These are phyloP conservation scores for Jaculus jaculus DNA, from an alignment of 2,113 vertebrate species.

Conservation along the genomic window DNA sequence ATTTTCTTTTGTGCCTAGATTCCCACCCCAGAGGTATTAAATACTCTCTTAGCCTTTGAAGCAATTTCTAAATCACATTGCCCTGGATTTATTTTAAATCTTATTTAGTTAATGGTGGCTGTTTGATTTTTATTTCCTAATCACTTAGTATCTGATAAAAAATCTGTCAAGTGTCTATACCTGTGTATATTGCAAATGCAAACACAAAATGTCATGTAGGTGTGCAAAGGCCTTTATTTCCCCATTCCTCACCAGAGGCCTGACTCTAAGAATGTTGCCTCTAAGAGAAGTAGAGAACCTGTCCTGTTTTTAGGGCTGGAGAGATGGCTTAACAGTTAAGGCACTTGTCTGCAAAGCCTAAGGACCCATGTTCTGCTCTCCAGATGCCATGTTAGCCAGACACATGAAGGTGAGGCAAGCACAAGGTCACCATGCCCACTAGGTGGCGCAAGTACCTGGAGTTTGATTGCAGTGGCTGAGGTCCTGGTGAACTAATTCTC, in stretches of 20 bases:
- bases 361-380: no score
- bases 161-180: neutral
- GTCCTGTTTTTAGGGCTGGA: no score
- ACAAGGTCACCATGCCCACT: no score
- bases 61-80: neutral
- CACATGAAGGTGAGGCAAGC: no score
- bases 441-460: no score
- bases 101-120: neutral
- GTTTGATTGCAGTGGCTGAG: no score
- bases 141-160: neutral
- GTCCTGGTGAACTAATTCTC: no score
- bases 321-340: no score
- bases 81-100: neutral
- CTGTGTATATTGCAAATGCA: neutral
- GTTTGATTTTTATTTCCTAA: neutral
- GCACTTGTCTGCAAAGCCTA: no score
- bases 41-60: neutral
- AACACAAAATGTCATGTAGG: neutral
- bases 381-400: no score
- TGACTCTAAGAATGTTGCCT: neutral
- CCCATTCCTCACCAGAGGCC: neutral
- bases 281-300: neutral
- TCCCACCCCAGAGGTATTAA: neutral
- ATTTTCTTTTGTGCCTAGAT: neutral
- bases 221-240: neutral